phyloP scores from a whole-genome alignment of 2,113 vertebrate species.

The Bambusicola thoracicus region DNA sequence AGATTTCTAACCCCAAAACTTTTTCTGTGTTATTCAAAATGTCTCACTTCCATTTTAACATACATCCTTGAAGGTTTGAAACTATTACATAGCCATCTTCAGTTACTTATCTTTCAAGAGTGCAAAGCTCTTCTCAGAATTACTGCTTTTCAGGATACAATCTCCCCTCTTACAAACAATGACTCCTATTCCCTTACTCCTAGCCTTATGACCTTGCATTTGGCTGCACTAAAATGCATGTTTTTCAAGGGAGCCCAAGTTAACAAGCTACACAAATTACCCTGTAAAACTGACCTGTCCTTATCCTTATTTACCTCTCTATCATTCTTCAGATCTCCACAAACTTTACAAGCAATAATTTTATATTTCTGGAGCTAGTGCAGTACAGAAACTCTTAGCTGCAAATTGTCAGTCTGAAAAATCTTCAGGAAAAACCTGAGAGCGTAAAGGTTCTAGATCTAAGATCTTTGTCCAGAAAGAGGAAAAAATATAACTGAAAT shows the following conservation, averaged over 20 bases:
- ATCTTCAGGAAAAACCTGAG: neutral
- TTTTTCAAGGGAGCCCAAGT: conserved; percentile 37
- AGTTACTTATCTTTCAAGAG: conserved; percentile 33
- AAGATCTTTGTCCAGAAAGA: neutral
- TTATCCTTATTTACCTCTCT: conserved; percentile 48
- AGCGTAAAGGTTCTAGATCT: neutral
- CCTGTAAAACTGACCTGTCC: conserved; percentile 42
- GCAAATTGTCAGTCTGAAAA: neutral
- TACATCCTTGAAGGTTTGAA: neutral
- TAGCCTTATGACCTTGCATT: conserved; percentile 61
- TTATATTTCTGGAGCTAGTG: conserved; percentile 26
- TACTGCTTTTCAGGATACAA: conserved; percentile 41
- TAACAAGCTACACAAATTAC: conserved; percentile 59
- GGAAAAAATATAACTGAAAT: neutral
- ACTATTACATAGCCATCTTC: neutral
- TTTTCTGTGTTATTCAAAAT: neutral
- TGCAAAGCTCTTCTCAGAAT: conserved; percentile 27
- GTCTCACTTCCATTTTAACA: conserved; percentile 24
- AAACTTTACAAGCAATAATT: neutral
- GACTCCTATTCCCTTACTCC: conserved; percentile 51
- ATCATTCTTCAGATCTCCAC: conserved; percentile 2
- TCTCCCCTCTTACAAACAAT: neutral
- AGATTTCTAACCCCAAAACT: neutral
- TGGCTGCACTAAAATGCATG: conserved; percentile 44
- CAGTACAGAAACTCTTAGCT: neutral